Evolutionary conservation across 2,797 vertebrate species (phyloP), one percentile per base, ranked within the genome.

Genomic region (Notolabrus celidotus): DNA sequence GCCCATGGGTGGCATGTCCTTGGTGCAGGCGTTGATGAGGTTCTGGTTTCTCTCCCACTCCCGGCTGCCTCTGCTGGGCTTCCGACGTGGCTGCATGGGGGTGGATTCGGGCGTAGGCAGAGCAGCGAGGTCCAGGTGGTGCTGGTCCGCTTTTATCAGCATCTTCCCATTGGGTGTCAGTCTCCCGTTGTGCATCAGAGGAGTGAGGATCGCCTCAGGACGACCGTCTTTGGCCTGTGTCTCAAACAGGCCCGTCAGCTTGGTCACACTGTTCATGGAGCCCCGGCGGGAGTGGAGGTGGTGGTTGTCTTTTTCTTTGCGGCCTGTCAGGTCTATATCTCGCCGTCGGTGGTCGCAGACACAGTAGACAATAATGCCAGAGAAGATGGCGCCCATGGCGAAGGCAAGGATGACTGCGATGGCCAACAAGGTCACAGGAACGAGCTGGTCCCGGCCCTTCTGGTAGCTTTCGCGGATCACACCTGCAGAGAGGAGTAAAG

Each of bases 11-110:
- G 94, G 86, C 80, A 99, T 95, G 86, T 99, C 98, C 95, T 99
- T 98, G 41, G 97, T 96, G 86, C 97, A 99, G 71, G 97, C 96
- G 0, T 99, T 99, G 90, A 99, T 99, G 67, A 99, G 94, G 86
- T 99, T 99, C 93, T 99, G 98, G 87, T 96, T 99, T 76, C 97
- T 91, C 70, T 99, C 98, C 98, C 98, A 99, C 62, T 99, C 97
- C 0, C 97, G 95, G 86, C 97, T 98, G 49, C 97, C 97, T 0
- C 96, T 93, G 75, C 95, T 96, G 49, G 96, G 96, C 80, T 97
- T 99, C 29, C 97, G 96, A 33, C 98, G 97, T 3, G 96, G 97
- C 88, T 99, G 98, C 55, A 98, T 97, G 1, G 98, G 98, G 0
- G 98, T 99, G 73, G 97, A 97, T 82, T 99, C 98, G 0, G 98